A percentile compares a stretch with the other conserved stretches of the same genome.
These are phyloP conservation scores for Allacma fusca DNA, from an alignment of 2,888 invertebrate species.

Conservation along the genomic window DNA sequence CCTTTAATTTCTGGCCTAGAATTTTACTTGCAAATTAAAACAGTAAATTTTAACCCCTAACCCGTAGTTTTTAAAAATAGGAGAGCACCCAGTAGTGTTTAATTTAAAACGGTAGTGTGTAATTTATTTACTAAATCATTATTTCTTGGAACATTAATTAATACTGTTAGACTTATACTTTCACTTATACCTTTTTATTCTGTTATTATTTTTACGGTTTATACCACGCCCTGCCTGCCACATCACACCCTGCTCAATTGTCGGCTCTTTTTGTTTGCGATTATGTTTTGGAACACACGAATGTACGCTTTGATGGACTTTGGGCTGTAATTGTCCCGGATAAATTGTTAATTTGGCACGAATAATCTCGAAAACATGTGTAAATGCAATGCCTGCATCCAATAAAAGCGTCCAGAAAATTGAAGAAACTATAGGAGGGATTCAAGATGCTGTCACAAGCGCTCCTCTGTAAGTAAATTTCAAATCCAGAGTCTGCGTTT, in stretches of 20 bases:
- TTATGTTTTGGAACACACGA: neutral
- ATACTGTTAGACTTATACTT: no score
- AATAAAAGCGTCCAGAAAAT: slow-evolving; percentile 60
- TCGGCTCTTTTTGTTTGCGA: neutral
- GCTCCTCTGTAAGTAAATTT: slow-evolving; percentile 61
- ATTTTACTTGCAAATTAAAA: no score
- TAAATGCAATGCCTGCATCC: neutral
- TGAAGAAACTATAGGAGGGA: slow-evolving; percentile 61
- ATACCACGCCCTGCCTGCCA: slow-evolving; percentile 18
- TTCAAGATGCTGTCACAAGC: slow-evolving; percentile 60
- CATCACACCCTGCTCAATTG: neutral
- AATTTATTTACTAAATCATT: no score
- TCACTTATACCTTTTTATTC: slow-evolving; percentile 32
- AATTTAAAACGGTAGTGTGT: no score
- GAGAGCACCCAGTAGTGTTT: no score
- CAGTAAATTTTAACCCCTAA: no score
- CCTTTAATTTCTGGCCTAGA: no score
- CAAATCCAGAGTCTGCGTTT: neutral
- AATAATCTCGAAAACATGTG: neutral
- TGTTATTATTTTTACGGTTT: slow-evolving; percentile 26
- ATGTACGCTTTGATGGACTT: neutral
- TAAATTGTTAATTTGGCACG: neutral
- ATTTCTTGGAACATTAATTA: no score
- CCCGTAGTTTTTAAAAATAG: no score
- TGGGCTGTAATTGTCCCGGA: neutral